These are phyloP conservation scores for Bovichtus variegatus DNA, from an alignment of 2,797 vertebrate genomes.

Conservation along the genomic window DNA sequence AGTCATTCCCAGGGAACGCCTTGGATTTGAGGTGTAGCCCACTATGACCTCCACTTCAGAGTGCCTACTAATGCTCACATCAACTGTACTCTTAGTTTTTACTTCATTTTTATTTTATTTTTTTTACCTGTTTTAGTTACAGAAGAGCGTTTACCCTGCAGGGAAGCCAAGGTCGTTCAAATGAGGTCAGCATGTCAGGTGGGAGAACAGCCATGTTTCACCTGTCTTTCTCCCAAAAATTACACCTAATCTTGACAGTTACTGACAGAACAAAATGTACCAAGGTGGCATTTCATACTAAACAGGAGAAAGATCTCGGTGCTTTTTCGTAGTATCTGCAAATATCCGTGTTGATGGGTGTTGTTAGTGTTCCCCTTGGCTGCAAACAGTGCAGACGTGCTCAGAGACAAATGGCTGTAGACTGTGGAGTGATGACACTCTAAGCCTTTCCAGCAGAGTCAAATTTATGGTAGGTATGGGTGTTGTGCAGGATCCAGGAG, in stretches of 20 bases:
- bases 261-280: slow-evolving; percentile 4
- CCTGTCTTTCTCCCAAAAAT: slow-evolving; percentile 22
- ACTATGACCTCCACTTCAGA: slow-evolving; percentile 66
- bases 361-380: slow-evolving; percentile 53
- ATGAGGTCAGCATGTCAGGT: slow-evolving; percentile 65
- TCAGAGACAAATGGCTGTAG: slow-evolving; percentile 60
- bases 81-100: slow-evolving; percentile 27
- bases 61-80: slow-evolving; percentile 49
- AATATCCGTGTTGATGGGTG: slow-evolving; percentile 56
- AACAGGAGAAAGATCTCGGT: not conserved
- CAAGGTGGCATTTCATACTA: not conserved
- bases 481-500: slow-evolving; percentile 66
- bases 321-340: slow-evolving; percentile 15
- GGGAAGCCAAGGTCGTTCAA: slow-evolving; percentile 55
- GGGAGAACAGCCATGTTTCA: slow-evolving; percentile 48
- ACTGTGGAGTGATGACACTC: slow-evolving; percentile 72
- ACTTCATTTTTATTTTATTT: no score
- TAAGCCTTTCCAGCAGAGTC: slow-evolving; percentile 72
- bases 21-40: slow-evolving; percentile 75
- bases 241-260: not conserved
- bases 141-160: slow-evolving; percentile 33
- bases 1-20: slow-evolving; percentile 68
- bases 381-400: slow-evolving; percentile 30
- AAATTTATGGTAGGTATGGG: slow-evolving; percentile 76
- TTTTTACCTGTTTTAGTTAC: slow-evolving; percentile 24